phyloP scores from a whole-genome alignment of 1,140 invertebrate genomes.

The Ridgeia piscesae region DNA sequence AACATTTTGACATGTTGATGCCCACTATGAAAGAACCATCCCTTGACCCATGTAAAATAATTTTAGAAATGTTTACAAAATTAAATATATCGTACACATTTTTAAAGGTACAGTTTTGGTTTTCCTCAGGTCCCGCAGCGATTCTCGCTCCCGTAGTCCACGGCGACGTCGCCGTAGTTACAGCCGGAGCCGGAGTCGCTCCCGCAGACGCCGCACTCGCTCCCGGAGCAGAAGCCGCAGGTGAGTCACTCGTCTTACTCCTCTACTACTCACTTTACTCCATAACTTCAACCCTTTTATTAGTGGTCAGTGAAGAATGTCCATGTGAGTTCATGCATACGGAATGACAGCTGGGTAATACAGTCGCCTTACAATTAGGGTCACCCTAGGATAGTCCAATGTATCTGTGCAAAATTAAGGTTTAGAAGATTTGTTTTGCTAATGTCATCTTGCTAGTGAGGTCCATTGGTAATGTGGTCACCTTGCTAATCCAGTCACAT shows the following conservation, averaged over 20 bases:
- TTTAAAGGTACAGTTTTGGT: not conserved
- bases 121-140: not conserved
- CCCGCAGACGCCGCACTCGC: not conserved
- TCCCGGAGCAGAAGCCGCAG: not conserved
- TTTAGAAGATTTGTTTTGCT: too few species aligned
- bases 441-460: too few species aligned
- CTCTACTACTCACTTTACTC: not conserved
- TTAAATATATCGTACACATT: not conserved
- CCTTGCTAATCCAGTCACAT: too few species aligned
- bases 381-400: too few species aligned
- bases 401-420: too few species aligned
- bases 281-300: not conserved
- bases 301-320: too few species aligned
- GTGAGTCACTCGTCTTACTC: not conserved
- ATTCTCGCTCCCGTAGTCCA: not conserved
- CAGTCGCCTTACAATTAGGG: too few species aligned
- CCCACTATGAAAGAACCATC: not conserved
- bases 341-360: too few species aligned
- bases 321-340: too few species aligned
- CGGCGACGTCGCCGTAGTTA: not conserved
- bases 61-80: not conserved
- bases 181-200: not conserved
- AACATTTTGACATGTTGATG: not conserved
- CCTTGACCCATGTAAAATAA: not conserved
- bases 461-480: too few species aligned